Base-by-base conservation (phyloP, 1,140 invertebrate genomes). In the Monomorium pharaonis region DNA sequence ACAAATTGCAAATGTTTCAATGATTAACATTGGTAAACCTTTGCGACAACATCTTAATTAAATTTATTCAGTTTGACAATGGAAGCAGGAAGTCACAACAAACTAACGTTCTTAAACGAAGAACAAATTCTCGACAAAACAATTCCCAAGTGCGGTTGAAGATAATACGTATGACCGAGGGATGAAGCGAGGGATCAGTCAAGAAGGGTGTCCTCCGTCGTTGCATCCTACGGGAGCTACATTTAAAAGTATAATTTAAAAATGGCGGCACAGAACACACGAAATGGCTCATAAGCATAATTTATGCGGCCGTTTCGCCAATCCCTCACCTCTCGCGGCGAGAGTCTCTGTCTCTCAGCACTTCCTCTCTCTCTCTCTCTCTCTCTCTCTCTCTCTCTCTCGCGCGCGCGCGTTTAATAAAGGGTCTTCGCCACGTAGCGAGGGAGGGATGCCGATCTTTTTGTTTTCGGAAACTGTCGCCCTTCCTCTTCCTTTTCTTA, bases 201-300 rank as follows among this genome's bases (percentile, higher is more conserved):
- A 21, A 51, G 16, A 14, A 42, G 30, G 21, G 30, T 84, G 80
- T 69, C 80, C 67, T n/a, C 54, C 21, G 42, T 72, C 67, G 63
- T 33, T 18, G 27, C 56, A 54, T 49, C 42, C 42, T 60, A 33
- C 83, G 14, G 33, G 12, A 67, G 65, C 49, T 67, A 60, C 89
- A 93, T 93, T 93, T 93, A 91, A 93, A 93, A 93, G 89, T 93
- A 92, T 92, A 93, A 93, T 93, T 92, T 92, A 91, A 87, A 88
- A 92, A 92, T 89, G 88, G 69, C 75, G 89, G 84, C 86, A 76
- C 84, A 85, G 87, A 91, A 89, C 85, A 91, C 90, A 90, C 89
- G 85, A 89, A 89, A 88, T 91, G 87, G 88, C 88, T 92, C 87
- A 93, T 92, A 91, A 93, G 92, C 92, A 93, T 93, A 92, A 92